Percentiles rank a stretch among this genome's conserved stretches.
These are phyloP conservation scores for Pogoniulus pusillus DNA, from an alignment of 2,797 vertebrate species.

Conservation along the genomic window DNA sequence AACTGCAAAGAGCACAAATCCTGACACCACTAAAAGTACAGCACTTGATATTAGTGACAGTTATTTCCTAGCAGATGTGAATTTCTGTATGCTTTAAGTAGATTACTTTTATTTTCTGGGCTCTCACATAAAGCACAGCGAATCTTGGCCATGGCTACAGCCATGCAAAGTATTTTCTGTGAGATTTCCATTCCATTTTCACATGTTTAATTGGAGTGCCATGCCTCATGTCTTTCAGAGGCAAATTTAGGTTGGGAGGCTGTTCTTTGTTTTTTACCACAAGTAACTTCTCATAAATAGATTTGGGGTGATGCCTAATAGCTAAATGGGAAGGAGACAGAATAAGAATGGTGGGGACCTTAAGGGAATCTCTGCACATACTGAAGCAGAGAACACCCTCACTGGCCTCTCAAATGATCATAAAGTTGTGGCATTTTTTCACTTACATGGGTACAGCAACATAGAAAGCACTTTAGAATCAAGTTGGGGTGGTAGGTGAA, in stretches of 20 bases:
- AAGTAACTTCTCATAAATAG: background rate
- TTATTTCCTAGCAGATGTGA: background rate
- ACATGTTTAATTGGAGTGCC: background rate
- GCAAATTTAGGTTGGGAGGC: background rate
- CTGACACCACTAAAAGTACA: background rate
- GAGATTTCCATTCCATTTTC: background rate
- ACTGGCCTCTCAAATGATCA: background rate
- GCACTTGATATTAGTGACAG: background rate
- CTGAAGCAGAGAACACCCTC: background rate
- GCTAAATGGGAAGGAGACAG: background rate
- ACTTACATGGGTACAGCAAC: background rate
- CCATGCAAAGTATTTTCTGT: background rate
- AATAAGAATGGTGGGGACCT: background rate
- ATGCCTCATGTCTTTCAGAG: background rate
- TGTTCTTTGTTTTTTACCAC: background rate
- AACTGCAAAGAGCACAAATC: background rate
- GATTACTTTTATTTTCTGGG: background rate
- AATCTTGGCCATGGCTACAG: background rate
- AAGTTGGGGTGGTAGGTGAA: background rate
- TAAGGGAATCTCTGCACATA: background rate
- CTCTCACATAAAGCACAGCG: background rate
- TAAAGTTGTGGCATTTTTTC: background rate
- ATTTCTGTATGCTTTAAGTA: background rate
- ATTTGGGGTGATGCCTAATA: background rate
- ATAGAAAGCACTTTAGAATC: background rate